Evolutionary conservation across 2,113 vertebrate species (phyloP).

Genomic region (Saiga tatarica): DNA sequence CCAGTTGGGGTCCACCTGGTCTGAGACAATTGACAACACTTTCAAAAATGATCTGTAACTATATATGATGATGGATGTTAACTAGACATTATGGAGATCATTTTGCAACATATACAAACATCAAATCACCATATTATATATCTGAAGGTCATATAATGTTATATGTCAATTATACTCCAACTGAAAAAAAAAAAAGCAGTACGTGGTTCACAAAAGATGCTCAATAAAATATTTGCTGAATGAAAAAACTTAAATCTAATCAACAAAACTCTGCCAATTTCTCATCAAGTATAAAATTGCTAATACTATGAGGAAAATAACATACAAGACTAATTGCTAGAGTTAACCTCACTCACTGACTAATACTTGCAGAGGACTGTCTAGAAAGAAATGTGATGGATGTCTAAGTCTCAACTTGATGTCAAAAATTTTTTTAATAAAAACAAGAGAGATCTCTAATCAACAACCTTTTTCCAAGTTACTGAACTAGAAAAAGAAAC

Average conservation of each 20-base stretch:
- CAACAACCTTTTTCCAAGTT: neutral
- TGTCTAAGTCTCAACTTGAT: neutral
- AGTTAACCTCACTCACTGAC: neutral
- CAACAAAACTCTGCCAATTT: neutral
- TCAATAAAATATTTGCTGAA: neutral
- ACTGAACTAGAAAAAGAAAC: neutral
- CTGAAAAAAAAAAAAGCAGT: neutral
- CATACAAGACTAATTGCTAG: neutral
- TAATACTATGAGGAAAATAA: neutral
- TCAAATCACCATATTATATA: neutral
- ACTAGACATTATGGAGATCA: neutral
- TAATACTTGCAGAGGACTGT: neutral
- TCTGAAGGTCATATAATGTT: neutral
- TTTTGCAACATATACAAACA: neutral
- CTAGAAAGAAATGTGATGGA: neutral
- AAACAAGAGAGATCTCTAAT: neutral
- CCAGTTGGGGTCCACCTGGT: neutral
- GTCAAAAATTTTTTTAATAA: neutral
- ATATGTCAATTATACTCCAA: neutral
- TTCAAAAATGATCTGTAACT: neutral
- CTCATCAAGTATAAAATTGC: neutral
- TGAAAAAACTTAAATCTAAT: neutral
- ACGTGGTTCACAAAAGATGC: neutral
- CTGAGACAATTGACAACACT: neutral
- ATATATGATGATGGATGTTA: neutral